Conservation (phyloP, 2,113 vertebrate genomes). For the Etia nguti region DNA sequence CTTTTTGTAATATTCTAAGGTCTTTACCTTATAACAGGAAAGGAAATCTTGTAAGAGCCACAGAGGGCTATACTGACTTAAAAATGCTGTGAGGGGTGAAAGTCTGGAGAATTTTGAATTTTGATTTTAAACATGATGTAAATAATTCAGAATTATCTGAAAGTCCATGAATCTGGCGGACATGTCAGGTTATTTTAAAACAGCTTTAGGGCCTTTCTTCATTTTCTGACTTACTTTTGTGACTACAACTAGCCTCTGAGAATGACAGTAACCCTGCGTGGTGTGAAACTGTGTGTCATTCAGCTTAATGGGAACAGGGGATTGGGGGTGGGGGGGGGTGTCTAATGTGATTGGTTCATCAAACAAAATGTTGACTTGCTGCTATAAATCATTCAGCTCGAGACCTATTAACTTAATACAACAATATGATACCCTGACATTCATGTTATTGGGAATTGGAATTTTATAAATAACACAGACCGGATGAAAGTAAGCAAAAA, state of each 20-base stretch:
- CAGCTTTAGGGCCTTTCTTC: neutral
- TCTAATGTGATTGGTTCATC: neutral
- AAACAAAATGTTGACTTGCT: neutral
- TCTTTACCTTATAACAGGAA: neutral
- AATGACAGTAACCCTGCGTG: neutral
- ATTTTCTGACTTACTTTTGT: neutral
- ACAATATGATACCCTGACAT: too few relatives aligned
- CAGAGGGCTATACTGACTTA: too few relatives aligned
- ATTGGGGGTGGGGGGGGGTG: neutral
- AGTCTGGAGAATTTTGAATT: too few relatives aligned
- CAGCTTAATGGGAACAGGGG: neutral
- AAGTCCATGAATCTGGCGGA: neutral
- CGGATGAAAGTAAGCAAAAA: neutral
- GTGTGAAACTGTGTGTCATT: neutral
- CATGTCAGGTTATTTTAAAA: neutral
- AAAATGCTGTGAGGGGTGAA: neutral
- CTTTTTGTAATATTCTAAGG: neutral
- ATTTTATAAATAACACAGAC: neutral
- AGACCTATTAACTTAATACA: neutral
- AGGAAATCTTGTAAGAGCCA: neutral
- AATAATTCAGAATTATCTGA: neutral
- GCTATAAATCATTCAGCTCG: neutral
- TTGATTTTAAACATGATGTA: neutral
- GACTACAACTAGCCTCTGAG: neutral
- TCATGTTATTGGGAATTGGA: rapidly evolving